Percentiles rank a stretch among this genome's conserved stretches.
These are phyloP conservation scores for Pedetes capensis DNA, from an alignment of 2,113 vertebrate genomes.

Conservation along the genomic window DNA sequence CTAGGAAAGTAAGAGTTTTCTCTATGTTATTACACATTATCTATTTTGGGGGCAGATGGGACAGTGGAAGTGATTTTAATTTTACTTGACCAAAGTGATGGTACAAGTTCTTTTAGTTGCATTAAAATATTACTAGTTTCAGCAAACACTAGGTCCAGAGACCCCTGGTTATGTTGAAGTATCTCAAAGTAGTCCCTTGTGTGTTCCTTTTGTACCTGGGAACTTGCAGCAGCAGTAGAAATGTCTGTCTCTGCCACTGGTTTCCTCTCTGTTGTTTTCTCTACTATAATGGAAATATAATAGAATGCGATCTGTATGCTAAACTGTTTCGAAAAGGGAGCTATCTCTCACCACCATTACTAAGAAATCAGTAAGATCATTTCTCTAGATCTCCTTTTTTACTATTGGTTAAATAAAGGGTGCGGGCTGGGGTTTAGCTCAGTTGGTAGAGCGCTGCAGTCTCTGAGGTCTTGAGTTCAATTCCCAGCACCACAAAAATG, in stretches of 20 bases:
- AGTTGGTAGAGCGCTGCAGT: too few relatives aligned
- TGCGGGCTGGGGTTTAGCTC: too few relatives aligned
- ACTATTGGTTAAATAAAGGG: background rate
- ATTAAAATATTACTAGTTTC: background rate
- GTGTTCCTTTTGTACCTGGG: background rate
- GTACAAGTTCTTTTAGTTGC: background rate
- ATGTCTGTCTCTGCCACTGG: background rate
- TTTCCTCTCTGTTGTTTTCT: background rate
- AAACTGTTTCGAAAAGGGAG: slow-evolving; percentile 5
- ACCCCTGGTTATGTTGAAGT: background rate
- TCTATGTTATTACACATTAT: background rate
- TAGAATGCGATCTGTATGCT: background rate
- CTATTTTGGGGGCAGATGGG: background rate
- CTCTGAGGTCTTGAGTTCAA: too few relatives aligned
- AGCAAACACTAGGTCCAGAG: background rate
- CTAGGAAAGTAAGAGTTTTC: background rate
- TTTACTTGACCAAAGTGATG: background rate
- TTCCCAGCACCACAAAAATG: too few relatives aligned
- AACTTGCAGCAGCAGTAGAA: background rate
- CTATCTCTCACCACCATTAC: background rate
- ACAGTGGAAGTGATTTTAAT: background rate
- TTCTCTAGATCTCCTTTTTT: background rate
- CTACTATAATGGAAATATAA: background rate
- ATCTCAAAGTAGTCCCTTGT: background rate
- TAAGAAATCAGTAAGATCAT: background rate